Evolutionary conservation across 1,140 invertebrate species (phyloP).

Genomic region (Drosophila arawakana): DNA sequence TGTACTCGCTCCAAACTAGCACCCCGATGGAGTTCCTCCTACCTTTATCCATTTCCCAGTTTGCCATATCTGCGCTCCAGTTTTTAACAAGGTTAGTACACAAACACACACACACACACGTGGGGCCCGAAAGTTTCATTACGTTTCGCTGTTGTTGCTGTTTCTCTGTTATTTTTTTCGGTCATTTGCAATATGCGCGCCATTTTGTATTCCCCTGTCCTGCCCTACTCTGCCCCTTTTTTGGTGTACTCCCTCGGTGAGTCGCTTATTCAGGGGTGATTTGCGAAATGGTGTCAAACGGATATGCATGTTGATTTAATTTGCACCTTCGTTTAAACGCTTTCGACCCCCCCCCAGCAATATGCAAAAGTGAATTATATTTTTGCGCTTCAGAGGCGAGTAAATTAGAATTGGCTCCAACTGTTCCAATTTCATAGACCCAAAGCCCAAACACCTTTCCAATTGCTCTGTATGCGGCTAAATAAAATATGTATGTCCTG

Average conservation of each 20-base stretch:
- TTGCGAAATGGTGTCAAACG: slow-evolving; percentile 79
- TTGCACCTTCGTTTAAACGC: slow-evolving; percentile 80
- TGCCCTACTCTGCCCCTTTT: slow-evolving; percentile 13
- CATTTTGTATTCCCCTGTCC: slow-evolving; percentile 42
- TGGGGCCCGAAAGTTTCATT: slow-evolving; percentile 34
- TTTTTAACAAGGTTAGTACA: slow-evolving; percentile 54
- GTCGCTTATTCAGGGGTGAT: slow-evolving; percentile 36
- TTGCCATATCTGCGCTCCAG: slow-evolving; percentile 43
- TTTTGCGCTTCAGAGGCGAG: slow-evolving; percentile 56
- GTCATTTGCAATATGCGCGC: slow-evolving; percentile 75
- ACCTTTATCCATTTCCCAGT: slow-evolving; percentile 28
- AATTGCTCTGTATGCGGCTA: slow-evolving; percentile 1
- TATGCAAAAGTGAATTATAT: slow-evolving; percentile 67
- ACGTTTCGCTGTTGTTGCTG: slow-evolving; percentile 47
- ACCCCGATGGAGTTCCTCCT: background rate
- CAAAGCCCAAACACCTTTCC: background rate
- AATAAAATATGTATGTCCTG: slow-evolving; percentile 60
- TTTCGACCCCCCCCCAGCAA: slow-evolving; percentile 6
- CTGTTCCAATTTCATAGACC: slow-evolving; percentile 52
- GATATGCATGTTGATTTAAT: slow-evolving; percentile 83
- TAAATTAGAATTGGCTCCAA: slow-evolving; percentile 67
- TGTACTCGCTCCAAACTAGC: slow-evolving; percentile 13
- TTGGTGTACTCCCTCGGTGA: background rate
- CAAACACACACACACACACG: slow-evolving; percentile 18
- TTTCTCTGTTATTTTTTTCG: slow-evolving; percentile 52